Conservation (phyloP, 2,113 vertebrate species). For the Ploceus nigricollis region DNA sequence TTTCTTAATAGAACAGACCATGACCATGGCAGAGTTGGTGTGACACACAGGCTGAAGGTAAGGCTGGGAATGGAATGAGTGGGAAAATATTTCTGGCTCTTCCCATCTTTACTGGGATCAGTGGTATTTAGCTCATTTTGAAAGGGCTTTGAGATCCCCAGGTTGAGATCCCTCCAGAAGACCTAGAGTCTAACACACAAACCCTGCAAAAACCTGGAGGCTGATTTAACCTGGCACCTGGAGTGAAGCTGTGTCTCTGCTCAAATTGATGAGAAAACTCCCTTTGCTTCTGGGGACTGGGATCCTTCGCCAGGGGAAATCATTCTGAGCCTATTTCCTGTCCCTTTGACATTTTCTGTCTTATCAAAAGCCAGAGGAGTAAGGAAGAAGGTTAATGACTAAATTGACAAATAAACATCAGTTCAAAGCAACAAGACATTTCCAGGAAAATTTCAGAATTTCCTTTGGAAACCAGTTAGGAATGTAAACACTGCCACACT, state of each 20-base stretch:
- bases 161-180: not conserved
- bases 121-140: not conserved
- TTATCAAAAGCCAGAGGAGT: slow-evolving; percentile 31
- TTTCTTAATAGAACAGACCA: not conserved
- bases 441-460: not conserved
- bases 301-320: slow-evolving; percentile 28
- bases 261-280: slow-evolving; percentile 54
- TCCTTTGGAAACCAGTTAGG: not conserved
- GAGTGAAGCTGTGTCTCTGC: not conserved
- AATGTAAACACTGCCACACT: not conserved
- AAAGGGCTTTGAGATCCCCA: not conserved
- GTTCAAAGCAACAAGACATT: slow-evolving; percentile 21
- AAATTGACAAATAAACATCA: slow-evolving; percentile 43
- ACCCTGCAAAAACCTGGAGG: not conserved
- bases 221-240: slow-evolving; percentile 38
- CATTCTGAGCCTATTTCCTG: slow-evolving; percentile 8
- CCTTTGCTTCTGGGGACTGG: not conserved
- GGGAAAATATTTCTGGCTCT: not conserved
- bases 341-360: slow-evolving; percentile 43
- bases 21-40: not conserved
- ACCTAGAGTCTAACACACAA: not conserved
- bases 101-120: not conserved
- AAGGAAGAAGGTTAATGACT: slow-evolving; percentile 41
- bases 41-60: rapidly evolving
- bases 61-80: not conserved